Base-by-base conservation (phyloP, 2,797 vertebrate genomes). In the Melanotaenia boesemani region DNA sequence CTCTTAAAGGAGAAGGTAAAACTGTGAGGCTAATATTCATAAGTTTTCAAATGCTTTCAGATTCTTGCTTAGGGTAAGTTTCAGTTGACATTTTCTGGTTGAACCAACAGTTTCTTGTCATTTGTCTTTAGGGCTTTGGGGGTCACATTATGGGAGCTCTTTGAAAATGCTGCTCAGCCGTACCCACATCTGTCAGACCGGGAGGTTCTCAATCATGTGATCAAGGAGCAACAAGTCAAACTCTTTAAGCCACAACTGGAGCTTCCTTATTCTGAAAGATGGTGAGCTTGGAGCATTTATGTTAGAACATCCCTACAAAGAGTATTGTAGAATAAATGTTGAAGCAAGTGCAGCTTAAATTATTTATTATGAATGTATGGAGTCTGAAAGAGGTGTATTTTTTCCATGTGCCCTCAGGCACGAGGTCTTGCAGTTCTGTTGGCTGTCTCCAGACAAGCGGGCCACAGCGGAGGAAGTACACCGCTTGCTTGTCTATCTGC, bases 361-460 rank as follows among this genome's bases (percentile, higher is more conserved):
- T 1, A 18, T 3, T 13, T 6, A 1, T 63, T 70, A 8, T 50
- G 39, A 36, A 32, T 22, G 16, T 44, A 18, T 66, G 1, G 30
- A 74, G 5, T 70, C 15, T 74, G 8, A 75, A 48, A 32, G 0
- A 20, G 1, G n/a, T 48, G 18, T 46, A 18, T 30, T 7, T 72
- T 73, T 50, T 1, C 6, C 16, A 11, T 84, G 20, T 82, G 10
- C 46, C 67, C 82, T 0, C 78, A 99, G 98, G 98, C 97, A 96
- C 63, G 98, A 99, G 91, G 96, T 99, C 39, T 86, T 99, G 61
- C 98, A 98, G 93, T 97, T 99, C 90, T 99, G 98, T 63, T 99
- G 98, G 98, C 89, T 98, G 37, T 93, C 97, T 22, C 93, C 96
- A 56, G 97, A 98, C 75, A 96, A 96, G 90, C 95, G 98, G 44